Percentiles rank a stretch among this genome's conserved stretches.
Evolutionary conservation across 2,888 invertebrate species (phyloP).

Genomic region (Patella ulyssiponensis): DNA sequence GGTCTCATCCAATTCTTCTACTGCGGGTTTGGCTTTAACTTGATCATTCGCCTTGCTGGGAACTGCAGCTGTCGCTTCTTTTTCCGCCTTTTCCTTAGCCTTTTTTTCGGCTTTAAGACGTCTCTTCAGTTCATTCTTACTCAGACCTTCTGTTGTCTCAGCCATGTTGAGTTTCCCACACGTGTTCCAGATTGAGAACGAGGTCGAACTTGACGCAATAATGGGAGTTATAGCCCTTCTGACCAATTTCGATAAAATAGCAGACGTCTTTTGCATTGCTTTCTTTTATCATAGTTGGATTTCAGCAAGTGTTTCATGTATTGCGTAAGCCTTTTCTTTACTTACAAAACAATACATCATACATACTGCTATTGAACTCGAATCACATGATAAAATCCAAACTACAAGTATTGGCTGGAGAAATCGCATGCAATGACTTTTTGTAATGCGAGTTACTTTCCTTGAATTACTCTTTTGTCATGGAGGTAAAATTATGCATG

Average conservation of each 20-base stretch:
- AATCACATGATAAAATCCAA: too few relatives aligned
- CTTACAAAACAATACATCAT: too few relatives aligned
- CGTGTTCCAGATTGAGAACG: not conserved
- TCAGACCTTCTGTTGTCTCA: conserved; percentile 41
- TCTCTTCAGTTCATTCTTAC: conserved; percentile 85
- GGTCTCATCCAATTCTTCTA: conserved; percentile 76
- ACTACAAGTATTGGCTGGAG: too few relatives aligned
- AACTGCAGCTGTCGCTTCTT: conserved; percentile 70
- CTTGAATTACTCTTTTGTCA: too few relatives aligned
- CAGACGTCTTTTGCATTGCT: too few relatives aligned
- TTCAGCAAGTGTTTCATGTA: too few relatives aligned
- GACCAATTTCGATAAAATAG: not conserved
- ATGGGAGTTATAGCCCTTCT: conserved; percentile 21
- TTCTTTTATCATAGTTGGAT: too few relatives aligned
- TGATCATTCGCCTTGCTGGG: conserved; percentile 64
- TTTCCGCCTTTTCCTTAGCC: conserved; percentile 89
- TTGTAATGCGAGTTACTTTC: too few relatives aligned
- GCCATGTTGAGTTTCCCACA: conserved; percentile 43
- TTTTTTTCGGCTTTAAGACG: conserved; percentile 93
- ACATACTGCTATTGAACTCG: too few relatives aligned
- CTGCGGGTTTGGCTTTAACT: conserved; percentile 33
- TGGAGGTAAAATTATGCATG: too few relatives aligned
- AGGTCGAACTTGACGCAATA: conserved; percentile 15
- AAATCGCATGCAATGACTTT: too few relatives aligned
- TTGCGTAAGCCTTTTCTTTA: too few relatives aligned